A percentile compares a stretch with the other conserved stretches of the same genome.
phyloP scores from a whole-genome alignment of 1,140 invertebrate species.

The Bacillus rossius region DNA sequence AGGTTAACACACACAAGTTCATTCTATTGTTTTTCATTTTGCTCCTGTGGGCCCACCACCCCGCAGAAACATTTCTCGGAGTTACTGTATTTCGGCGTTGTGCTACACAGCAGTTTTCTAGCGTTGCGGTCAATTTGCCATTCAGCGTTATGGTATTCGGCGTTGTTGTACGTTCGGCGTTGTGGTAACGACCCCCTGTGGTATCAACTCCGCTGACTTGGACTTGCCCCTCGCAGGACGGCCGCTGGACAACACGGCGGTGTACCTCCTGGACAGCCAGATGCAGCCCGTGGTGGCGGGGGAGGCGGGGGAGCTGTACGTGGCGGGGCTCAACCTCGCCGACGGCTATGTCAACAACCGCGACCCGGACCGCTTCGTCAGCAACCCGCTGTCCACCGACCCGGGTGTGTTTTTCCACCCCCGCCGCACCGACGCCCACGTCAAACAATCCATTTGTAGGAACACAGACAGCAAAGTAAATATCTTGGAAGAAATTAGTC shows the following conservation, averaged over 20 bases:
- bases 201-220: too few relatives aligned
- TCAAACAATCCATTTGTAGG: background rate
- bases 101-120: too few relatives aligned
- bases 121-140: too few relatives aligned
- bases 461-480: background rate
- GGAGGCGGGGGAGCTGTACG: conserved; percentile 71
- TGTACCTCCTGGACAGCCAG: conserved; percentile 71
- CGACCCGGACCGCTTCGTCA: conserved; percentile 63
- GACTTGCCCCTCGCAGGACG: conserved; percentile 52
- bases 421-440: background rate
- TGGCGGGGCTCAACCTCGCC: conserved; percentile 70
- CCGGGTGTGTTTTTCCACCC: conserved; percentile 44
- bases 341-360: conserved; percentile 70
- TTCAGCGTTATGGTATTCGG: too few relatives aligned
- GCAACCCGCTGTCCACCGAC: conserved; percentile 62
- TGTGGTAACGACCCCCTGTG: too few relatives aligned
- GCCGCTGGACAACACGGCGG: conserved; percentile 69
- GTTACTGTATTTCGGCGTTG: too few relatives aligned
- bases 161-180: too few relatives aligned
- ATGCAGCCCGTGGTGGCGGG: conserved; percentile 59
- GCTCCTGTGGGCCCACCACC: too few relatives aligned
- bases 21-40: too few relatives aligned
- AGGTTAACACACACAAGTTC: too few relatives aligned
- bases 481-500: too few relatives aligned
- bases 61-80: too few relatives aligned